phyloP scores from a whole-genome alignment of 2,113 vertebrate genomes.

The Laterallus jamaicensis region DNA sequence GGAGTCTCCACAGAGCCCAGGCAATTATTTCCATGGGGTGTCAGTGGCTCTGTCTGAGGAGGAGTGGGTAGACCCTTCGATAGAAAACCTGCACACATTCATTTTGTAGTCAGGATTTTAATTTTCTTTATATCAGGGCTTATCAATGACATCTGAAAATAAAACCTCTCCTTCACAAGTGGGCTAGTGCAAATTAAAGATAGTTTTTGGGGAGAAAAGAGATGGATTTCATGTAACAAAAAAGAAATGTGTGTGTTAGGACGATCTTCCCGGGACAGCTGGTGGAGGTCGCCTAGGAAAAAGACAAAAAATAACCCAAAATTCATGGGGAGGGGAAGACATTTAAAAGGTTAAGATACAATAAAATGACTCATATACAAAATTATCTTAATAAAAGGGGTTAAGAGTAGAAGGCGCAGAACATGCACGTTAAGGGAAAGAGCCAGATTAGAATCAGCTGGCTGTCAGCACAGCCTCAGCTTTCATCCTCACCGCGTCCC shows the following conservation, averaged over 20 bases:
- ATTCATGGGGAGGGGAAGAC: slow-evolving; percentile 1
- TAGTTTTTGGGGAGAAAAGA: neutral
- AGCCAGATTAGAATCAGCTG: slow-evolving; percentile 11
- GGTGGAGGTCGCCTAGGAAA: slow-evolving; percentile 74
- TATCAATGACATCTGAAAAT: slow-evolving; percentile 68
- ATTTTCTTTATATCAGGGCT: slow-evolving; percentile 62
- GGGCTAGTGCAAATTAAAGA: slow-evolving; percentile 61
- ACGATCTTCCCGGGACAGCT: slow-evolving; percentile 72
- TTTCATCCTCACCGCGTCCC: neutral
- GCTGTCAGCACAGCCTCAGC: neutral
- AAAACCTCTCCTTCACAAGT: slow-evolving; percentile 73
- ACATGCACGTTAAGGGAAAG: slow-evolving; percentile 34
- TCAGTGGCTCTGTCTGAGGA: neutral
- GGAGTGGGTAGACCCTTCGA: neutral
- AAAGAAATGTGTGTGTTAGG: slow-evolving; percentile 61
- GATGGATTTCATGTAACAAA: slow-evolving; percentile 10
- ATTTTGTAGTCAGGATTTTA: slow-evolving; percentile 61
- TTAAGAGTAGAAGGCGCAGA: slow-evolving; percentile 50
- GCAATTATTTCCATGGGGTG: neutral
- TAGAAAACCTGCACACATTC: neutral
- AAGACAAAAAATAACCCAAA: slow-evolving; percentile 69
- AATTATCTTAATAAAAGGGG: slow-evolving; percentile 5
- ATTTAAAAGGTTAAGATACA: slow-evolving; percentile 41
- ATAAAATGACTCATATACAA: slow-evolving; percentile 49
- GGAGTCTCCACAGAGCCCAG: neutral